These are phyloP conservation scores for Eupithecia vulgata DNA, from an alignment of 2,888 invertebrate genomes.

Conservation along the genomic window DNA sequence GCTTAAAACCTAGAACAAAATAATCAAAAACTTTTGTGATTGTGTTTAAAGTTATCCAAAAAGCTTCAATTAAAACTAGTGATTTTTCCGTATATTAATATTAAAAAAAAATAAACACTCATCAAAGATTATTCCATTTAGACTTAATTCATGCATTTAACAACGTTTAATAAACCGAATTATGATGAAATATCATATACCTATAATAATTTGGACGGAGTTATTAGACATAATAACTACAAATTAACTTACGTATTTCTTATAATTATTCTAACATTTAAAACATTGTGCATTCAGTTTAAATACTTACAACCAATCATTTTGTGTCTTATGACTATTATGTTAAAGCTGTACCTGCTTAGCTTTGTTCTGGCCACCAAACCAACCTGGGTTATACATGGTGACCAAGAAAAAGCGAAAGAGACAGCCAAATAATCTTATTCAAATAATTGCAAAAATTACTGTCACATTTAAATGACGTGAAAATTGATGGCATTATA, in stretches of 20 bases:
- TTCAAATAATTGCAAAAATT: not conserved
- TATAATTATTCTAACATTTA: not conserved
- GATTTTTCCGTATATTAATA: not conserved
- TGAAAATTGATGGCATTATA: not conserved
- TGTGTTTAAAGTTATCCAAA: constrained; percentile 5
- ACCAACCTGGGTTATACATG: not conserved
- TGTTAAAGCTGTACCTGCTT: not conserved
- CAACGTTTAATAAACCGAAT: not conserved
- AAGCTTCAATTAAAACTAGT: not conserved
- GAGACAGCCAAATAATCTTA: not conserved
- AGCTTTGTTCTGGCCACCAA: not conserved
- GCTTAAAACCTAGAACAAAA: constrained; percentile 9
- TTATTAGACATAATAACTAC: constrained; percentile 1
- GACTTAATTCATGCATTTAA: not conserved
- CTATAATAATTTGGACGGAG: constrained; percentile 5
- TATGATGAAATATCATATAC: not conserved
- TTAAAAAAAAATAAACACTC: not conserved
- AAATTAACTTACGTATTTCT: not conserved
- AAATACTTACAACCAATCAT: constrained; percentile 7
- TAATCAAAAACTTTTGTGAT: constrained; percentile 32
- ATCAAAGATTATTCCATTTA: not conserved
- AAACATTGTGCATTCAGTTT: constrained; percentile 9
- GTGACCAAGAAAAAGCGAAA: not conserved
- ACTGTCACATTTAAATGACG: not conserved
- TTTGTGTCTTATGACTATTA: not conserved